A percentile compares a stretch with the other conserved stretches of the same genome.
Conservation (phyloP, 2,797 vertebrate species). For the Gymnocypris eckloni region DNA sequence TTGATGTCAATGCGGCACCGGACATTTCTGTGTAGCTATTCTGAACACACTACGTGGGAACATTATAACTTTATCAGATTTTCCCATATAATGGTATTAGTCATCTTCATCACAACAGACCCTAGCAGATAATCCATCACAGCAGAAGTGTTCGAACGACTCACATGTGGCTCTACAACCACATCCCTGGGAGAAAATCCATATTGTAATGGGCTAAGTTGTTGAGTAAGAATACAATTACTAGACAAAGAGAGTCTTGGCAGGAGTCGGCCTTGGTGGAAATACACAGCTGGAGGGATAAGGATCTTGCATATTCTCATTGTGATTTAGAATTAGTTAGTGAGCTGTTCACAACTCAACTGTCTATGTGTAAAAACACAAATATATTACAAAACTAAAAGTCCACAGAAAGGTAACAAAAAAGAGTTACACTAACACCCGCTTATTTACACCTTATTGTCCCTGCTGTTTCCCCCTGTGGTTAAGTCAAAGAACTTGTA, state of each 20-base stretch:
- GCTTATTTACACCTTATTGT: slow-evolving; percentile 24
- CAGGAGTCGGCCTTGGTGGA: slow-evolving; percentile 43
- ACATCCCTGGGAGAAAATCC: slow-evolving; percentile 61
- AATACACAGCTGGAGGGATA: slow-evolving; percentile 50
- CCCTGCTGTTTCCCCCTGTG: slow-evolving; percentile 16
- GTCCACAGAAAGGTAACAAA: background rate
- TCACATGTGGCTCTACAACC: slow-evolving; percentile 47
- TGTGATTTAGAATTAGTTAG: slow-evolving; percentile 45
- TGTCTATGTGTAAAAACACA: slow-evolving; percentile 37
- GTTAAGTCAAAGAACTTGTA: slow-evolving; percentile 43
- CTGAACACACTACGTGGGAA: slow-evolving; percentile 37
- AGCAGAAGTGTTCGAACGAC: slow-evolving; percentile 48
- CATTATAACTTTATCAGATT: slow-evolving; percentile 55
- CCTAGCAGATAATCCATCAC: slow-evolving; percentile 57
- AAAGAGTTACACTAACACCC: slow-evolving; percentile 1
- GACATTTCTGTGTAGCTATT: slow-evolving; percentile 49
- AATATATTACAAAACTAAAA: slow-evolving; percentile 49
- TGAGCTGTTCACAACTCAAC: slow-evolving; percentile 37
- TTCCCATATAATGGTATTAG: slow-evolving; percentile 57
- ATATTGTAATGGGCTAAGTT: slow-evolving; percentile 61
- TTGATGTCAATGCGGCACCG: slow-evolving; percentile 21
- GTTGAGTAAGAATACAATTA: slow-evolving; percentile 64
- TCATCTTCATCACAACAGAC: slow-evolving; percentile 59
- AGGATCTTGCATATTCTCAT: slow-evolving; percentile 53
- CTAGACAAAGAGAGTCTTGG: slow-evolving; percentile 58